phyloP scores from a whole-genome alignment of 1,140 invertebrate species.

The Cherax quadricarinatus region DNA sequence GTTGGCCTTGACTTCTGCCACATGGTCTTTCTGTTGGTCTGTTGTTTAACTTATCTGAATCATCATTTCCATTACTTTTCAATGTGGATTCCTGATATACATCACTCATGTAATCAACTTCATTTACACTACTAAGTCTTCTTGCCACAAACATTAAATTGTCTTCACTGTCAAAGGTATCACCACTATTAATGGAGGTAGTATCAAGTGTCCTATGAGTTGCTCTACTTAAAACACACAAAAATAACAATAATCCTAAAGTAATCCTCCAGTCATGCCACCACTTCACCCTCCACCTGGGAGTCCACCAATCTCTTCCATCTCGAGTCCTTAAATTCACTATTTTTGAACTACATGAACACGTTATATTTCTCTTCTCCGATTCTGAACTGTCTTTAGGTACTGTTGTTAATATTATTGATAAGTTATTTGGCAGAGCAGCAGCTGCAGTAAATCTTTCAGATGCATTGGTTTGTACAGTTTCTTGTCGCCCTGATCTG shows the following conservation, averaged over 20 bases:
- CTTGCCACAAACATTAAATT: constrained; percentile 49
- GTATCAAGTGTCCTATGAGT: constrained; percentile 26
- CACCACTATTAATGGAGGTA: neutral
- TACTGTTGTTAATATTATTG: neutral
- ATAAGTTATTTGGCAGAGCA: neutral
- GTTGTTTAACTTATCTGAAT: neutral
- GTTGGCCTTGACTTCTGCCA: constrained; percentile 27
- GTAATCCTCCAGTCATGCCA: constrained; percentile 37
- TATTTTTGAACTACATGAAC: constrained; percentile 38
- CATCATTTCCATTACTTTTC: too few species aligned
- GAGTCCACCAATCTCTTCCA: constrained; percentile 1
- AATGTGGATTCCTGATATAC: neutral
- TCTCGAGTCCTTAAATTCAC: constrained; percentile 54
- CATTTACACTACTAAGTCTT: constrained; percentile 51
- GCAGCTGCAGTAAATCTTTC: neutral
- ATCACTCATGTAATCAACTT: neutral
- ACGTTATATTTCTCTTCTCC: constrained; percentile 6
- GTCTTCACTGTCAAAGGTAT: constrained; percentile 13
- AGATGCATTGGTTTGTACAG: neutral
- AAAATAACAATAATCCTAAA: constrained; percentile 30
- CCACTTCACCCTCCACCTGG: constrained; percentile 40
- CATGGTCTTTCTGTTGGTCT: constrained; percentile 24
- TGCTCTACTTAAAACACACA: constrained; percentile 49
- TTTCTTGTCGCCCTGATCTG: neutral
- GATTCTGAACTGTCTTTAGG: neutral